Evolutionary conservation across 2,888 invertebrate genomes (phyloP).

Genomic region (Oegoconia quadripuncta): DNA sequence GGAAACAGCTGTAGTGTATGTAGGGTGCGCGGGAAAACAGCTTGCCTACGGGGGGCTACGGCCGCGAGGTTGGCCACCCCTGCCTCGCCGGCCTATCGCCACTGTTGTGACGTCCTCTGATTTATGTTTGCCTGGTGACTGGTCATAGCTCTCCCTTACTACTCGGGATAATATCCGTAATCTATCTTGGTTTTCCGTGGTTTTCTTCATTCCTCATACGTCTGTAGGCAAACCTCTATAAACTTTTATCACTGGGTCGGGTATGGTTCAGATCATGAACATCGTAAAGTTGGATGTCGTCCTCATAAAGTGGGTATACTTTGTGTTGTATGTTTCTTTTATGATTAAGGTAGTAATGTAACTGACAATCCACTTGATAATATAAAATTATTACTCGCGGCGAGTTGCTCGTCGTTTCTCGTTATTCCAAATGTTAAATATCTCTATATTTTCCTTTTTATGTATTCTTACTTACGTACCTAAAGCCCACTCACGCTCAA

Average conservation of each 20-base stretch:
- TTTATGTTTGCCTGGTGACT: conserved; percentile 60
- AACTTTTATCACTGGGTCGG: not conserved
- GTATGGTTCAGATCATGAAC: conserved; percentile 20
- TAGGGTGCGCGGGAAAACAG: conserved; percentile 55
- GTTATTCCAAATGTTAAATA: no score
- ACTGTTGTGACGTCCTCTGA: conserved; percentile 55
- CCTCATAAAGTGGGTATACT: conserved; percentile 7
- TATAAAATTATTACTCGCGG: no score
- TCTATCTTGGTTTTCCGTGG: conserved; percentile 7
- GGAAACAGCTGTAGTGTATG: conserved; percentile 49
- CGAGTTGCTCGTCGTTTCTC: no score
- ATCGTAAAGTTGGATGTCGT: conserved; percentile 23
- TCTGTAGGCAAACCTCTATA: not conserved
- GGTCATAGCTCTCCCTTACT: conserved; percentile 20
- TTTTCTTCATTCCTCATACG: not conserved
- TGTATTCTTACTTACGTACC: no score
- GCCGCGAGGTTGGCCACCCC: conserved; percentile 44
- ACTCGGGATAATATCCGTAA: conserved; percentile 18
- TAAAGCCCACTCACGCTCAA: no score
- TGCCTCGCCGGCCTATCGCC: conserved; percentile 32
- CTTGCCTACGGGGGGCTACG: conserved; percentile 33
- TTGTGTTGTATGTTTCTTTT: not conserved
- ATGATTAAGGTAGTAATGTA: not conserved
- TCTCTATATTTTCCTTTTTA: no score
- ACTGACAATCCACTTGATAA: conserved; percentile 5